Percentiles rank a stretch among this genome's conserved stretches.
These are phyloP conservation scores for Aplocera efformata DNA, from an alignment of 2,888 invertebrate species.

Conservation along the genomic window DNA sequence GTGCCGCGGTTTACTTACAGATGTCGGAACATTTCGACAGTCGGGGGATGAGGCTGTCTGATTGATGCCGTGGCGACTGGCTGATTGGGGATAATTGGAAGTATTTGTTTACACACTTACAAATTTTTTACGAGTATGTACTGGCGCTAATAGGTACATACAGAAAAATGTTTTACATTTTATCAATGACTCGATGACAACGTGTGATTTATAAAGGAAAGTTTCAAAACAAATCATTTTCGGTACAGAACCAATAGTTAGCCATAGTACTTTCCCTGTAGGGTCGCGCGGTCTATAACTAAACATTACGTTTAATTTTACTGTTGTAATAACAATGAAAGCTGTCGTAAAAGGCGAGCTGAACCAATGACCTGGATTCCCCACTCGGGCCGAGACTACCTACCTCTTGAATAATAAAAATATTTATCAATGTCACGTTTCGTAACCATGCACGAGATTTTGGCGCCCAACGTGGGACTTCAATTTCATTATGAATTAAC, in stretches of 20 bases:
- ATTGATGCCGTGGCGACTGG: slow-evolving; percentile 2
- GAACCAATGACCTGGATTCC: slow-evolving; percentile 22
- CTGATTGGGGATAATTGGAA: no score
- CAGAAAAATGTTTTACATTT: no score
- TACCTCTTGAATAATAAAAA: slow-evolving; percentile 9
- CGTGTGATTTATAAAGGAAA: no score
- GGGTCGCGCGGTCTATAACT: background rate
- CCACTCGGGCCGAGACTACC: background rate
- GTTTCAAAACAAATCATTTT: no score
- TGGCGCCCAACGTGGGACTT: slow-evolving; percentile 23
- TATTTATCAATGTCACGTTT: slow-evolving; percentile 2
- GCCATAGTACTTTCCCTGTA: no score
- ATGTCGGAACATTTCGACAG: slow-evolving; percentile 35
- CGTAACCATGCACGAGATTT: slow-evolving; percentile 6
- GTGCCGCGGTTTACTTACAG: slow-evolving; percentile 49
- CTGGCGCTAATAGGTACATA: no score
- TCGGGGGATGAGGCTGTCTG: slow-evolving; percentile 8
- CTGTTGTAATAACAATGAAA: slow-evolving; percentile 17
- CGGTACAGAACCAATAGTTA: no score
- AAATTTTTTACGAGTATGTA: no score
- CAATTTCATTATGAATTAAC: background rate
- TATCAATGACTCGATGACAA: no score
- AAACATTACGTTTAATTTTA: slow-evolving; percentile 8
- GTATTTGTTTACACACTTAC: no score
- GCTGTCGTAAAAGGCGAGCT: slow-evolving; percentile 13